Conservation (phyloP, 2,888 invertebrate genomes). For the Apamea sordens region DNA sequence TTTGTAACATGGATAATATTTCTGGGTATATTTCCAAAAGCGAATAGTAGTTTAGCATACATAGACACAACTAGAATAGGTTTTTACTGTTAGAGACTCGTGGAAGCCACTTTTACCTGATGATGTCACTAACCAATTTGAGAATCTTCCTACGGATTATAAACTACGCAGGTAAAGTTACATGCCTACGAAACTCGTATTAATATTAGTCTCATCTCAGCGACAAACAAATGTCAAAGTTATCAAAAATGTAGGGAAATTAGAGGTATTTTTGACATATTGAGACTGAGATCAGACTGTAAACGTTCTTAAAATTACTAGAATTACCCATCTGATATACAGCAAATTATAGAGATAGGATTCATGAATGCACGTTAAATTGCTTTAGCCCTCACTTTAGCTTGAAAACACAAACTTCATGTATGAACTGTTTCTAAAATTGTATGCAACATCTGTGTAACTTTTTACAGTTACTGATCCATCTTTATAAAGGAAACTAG, state of each 20-base stretch:
- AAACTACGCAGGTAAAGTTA: neutral
- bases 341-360: neutral
- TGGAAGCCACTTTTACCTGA: slow-evolving; percentile 9
- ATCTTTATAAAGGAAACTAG: slow-evolving; percentile 2
- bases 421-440: neutral
- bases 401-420: neutral
- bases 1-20: neutral
- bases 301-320: no score
- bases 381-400: neutral
- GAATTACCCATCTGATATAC: no score
- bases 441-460: neutral
- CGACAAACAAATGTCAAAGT: no score
- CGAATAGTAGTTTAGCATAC: neutral
- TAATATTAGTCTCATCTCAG: no score
- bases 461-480: neutral
- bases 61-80: neutral
- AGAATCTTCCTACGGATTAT: neutral
- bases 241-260: no score
- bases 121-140: slow-evolving; percentile 29
- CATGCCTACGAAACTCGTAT: neutral
- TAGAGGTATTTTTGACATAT: no score
- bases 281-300: no score
- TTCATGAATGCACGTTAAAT: neutral
- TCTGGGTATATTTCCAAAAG: neutral
- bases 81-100: slow-evolving; percentile 7